Conservation (phyloP, 1,140 invertebrate species). For the Drosophila leontia region DNA sequence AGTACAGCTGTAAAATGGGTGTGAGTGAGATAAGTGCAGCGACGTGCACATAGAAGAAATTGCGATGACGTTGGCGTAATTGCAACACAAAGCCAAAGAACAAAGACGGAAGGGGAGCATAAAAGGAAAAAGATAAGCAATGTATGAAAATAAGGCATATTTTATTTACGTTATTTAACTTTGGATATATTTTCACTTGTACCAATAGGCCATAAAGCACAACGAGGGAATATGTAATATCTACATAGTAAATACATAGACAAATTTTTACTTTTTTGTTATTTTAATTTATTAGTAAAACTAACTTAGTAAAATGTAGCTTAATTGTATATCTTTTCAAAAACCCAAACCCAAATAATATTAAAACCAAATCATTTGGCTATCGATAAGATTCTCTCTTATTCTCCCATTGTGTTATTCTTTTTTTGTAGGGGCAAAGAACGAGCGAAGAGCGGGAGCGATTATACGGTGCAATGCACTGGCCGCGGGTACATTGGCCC, state of each 20-base stretch:
- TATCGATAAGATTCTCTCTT: background rate
- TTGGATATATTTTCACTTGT: too few relatives aligned
- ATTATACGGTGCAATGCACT: constrained; percentile 65
- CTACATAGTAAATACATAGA: too few relatives aligned
- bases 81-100: constrained; percentile 32
- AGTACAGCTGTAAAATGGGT: constrained; percentile 18
- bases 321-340: background rate
- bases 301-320: background rate
- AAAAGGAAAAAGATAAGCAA: background rate
- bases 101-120: background rate
- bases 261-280: too few relatives aligned
- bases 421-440: constrained; percentile 8
- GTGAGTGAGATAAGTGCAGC: constrained; percentile 51
- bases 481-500: constrained; percentile 64
- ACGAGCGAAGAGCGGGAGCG: constrained; percentile 20
- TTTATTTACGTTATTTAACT: too few relatives aligned
- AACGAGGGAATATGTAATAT: too few relatives aligned
- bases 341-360: background rate
- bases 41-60: constrained; percentile 80
- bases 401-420: background rate
- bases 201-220: too few relatives aligned
- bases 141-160: background rate
- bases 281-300: background rate
- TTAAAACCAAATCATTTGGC: background rate
- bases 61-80: constrained; percentile 65